These are phyloP conservation scores for Piprites chloris DNA, from an alignment of 2,113 vertebrate genomes.

Conservation along the genomic window DNA sequence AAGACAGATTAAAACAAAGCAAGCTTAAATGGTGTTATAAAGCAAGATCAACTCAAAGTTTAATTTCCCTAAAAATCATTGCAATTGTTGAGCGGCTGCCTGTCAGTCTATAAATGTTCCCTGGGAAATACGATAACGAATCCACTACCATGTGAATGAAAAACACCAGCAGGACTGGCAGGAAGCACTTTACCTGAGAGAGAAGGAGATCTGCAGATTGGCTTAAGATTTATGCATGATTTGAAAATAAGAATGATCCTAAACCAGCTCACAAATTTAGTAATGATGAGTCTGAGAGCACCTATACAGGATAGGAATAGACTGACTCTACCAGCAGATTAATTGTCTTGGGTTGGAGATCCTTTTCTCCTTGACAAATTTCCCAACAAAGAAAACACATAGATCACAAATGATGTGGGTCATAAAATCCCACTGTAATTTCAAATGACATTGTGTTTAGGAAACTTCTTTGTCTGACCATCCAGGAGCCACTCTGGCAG, in stretches of 20 bases:
- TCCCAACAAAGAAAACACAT: not conserved
- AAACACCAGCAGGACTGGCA: not conserved
- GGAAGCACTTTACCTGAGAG: not conserved
- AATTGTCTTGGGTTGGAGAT: not conserved
- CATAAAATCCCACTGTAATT: not conserved
- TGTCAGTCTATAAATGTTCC: not conserved
- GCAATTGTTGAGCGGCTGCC: not conserved
- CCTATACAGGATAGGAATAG: not conserved
- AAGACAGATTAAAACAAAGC: not conserved
- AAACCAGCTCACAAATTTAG: not conserved
- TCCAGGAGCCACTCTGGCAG: not conserved
- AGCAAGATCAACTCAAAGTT: not conserved
- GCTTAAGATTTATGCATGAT: not conserved
- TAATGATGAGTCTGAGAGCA: not conserved
- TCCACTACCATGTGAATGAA: not conserved
- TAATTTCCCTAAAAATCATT: not conserved
- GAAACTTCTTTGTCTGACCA: not conserved
- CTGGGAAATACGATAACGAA: not conserved
- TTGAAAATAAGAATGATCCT: not conserved
- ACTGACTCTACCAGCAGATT: not conserved
- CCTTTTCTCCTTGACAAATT: not conserved
- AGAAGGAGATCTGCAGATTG: not conserved
- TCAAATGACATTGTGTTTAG: not conserved
- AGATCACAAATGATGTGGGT: not conserved
- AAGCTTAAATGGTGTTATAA: not conserved